Evolutionary conservation across 1,140 invertebrate genomes (phyloP).

Genomic region (Rhagoletis zephyria): DNA sequence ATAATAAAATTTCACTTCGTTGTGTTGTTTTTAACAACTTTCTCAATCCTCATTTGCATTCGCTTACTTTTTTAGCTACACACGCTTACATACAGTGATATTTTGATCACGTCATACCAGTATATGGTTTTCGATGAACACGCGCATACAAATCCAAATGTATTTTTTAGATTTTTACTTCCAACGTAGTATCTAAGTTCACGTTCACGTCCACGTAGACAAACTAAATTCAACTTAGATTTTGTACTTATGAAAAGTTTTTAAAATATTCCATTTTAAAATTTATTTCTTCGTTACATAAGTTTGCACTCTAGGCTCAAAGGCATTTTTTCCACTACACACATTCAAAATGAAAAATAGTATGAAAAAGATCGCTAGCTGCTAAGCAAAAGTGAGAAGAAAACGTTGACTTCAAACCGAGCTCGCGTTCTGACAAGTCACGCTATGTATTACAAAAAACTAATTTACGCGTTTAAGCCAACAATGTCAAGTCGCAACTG

Average conservation of each 20-base stretch:
- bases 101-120: conserved; percentile 9
- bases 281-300: background rate
- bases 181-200: background rate
- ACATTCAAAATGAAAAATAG: background rate
- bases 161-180: background rate
- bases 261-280: background rate
- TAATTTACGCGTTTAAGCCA: conserved; percentile 38
- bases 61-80: background rate
- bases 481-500: conserved; percentile 20
- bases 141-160: background rate
- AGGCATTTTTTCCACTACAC: background rate
- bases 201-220: conserved; percentile 22
- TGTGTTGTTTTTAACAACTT: conserved; percentile 8
- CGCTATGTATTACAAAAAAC: background rate
- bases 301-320: background rate
- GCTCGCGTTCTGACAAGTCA: background rate
- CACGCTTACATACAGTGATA: background rate
- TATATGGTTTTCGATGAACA: background rate
- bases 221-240: background rate
- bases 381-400: background rate
- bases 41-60: conserved; percentile 35
- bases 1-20: too few relatives aligned
- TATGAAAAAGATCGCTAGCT: background rate
- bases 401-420: conserved; percentile 5
- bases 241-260: background rate